Evolutionary conservation across 1,140 invertebrate genomes (phyloP), one percentile per base, ranked within the genome.

Genomic region (Plutomurus gul): DNA sequence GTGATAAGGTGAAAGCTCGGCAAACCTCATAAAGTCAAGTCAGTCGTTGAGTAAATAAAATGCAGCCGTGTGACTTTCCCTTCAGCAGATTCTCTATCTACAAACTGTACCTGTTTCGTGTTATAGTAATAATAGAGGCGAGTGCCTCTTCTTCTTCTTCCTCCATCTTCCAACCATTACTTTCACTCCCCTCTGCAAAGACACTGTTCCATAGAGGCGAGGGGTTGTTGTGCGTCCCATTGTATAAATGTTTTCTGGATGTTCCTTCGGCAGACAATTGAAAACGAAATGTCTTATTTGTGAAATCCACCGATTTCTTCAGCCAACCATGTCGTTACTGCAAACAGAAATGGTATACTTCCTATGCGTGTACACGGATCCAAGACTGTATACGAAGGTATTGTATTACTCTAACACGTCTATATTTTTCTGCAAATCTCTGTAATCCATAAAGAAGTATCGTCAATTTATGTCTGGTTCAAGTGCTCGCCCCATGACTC

Each of bases 11-110:
- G 47, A 51, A 51, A 51, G 47, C 47, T 51, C n/a, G 47, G 18
- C 11, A 8, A 22, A 8, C 20, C 46, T 47, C 46, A 18, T 47
- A 5, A 18, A 46, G 56, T 65, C 7, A 27, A n/a, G n/a, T 4
- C 18, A 65, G 27, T 65, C 56, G 25, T n/a, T 65, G 56, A 65
- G 56, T 65, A 65, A 65, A 65, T 65, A 65, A 65, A 65, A 65
- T 65, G 56, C 56, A 65, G 56, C 56, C 56, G 56, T 30, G 56
- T 65, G 51, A 60, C 25, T 65, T 33, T 65, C 56, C 16, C 56
- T 65, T 65, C 27, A n/a, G n/a, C n/a, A n/a, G n/a, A n/a, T n/a
- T n/a, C 27, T 33, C 22, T 60, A 25, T 60, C 27, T 27, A 65
- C 27, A 65, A n/a, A 43, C 39, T 13, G 39, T 43, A n/a, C 39